phyloP scores from a whole-genome alignment of 1,140 invertebrate species.

The Sweltsa coloradensis region DNA sequence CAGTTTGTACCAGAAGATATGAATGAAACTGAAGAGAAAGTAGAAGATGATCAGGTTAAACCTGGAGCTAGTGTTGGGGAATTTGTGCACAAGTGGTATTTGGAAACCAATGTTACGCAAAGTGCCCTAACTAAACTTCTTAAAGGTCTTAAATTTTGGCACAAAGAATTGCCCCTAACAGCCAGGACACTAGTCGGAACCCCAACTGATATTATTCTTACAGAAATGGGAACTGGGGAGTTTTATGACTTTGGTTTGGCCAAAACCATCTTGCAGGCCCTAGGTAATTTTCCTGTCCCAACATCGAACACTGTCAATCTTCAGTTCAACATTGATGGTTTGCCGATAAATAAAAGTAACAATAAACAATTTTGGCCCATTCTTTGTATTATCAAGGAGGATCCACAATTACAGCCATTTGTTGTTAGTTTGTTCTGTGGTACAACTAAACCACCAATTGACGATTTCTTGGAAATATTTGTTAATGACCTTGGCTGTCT shows the following conservation, averaged over 20 bases:
- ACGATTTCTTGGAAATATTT: constrained; percentile 13
- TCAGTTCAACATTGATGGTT: constrained; percentile 14
- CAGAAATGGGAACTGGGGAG: not conserved
- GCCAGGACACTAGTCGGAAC: too few relatives aligned
- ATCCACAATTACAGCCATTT: constrained; percentile 12
- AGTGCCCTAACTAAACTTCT: too few relatives aligned
- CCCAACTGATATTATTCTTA: too few relatives aligned
- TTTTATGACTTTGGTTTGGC: not conserved
- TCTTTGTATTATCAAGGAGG: not conserved
- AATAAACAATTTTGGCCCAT: constrained; percentile 12
- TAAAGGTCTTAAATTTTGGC: too few relatives aligned
- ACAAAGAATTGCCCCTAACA: too few relatives aligned
- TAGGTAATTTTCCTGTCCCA: not conserved
- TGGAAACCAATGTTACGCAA: too few relatives aligned
- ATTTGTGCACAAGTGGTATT: too few relatives aligned
- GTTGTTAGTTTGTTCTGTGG: constrained; percentile 14
- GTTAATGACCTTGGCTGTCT: constrained; percentile 3
- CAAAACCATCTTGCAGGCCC: not conserved
- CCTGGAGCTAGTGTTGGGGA: too few relatives aligned
- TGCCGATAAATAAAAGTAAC: constrained; percentile 10
- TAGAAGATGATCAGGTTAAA: too few relatives aligned
- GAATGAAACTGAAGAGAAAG: too few relatives aligned
- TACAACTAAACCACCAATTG: constrained; percentile 13
- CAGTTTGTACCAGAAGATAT: too few relatives aligned
- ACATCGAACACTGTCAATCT: constrained; percentile 8